phyloP scores from a whole-genome alignment of 1,140 invertebrate genomes.

The Andricus grossulariae region DNA sequence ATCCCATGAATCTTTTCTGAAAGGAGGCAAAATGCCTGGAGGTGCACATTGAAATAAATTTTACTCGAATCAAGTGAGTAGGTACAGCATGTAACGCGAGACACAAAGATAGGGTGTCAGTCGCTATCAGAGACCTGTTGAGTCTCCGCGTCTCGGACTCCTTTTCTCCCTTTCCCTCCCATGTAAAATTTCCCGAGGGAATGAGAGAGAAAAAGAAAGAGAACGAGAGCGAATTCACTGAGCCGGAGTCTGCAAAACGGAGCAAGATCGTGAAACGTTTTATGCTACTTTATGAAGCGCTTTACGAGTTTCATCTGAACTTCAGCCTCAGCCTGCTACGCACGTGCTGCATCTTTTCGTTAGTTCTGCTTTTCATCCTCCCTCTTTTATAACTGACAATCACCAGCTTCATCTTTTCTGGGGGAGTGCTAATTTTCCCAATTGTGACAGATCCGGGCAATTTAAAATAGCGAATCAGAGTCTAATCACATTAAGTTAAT shows the following conservation, averaged over 20 bases:
- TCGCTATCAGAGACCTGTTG: slow-evolving; percentile 48
- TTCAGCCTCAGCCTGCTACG: slow-evolving; percentile 54
- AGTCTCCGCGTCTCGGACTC: slow-evolving; percentile 39
- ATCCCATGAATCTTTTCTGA: slow-evolving; percentile 26
- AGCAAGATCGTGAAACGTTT: slow-evolving; percentile 67
- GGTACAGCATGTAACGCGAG: slow-evolving; percentile 29
- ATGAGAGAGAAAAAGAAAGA: slow-evolving; percentile 2
- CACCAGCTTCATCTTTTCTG: neutral
- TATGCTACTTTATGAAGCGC: slow-evolving; percentile 72
- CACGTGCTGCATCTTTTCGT: slow-evolving; percentile 55
- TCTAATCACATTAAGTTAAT: neutral
- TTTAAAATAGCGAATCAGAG: neutral
- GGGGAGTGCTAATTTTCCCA: neutral
- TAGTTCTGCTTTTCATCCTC: neutral
- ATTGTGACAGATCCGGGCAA: neutral
- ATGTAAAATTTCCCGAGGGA: slow-evolving; percentile 34
- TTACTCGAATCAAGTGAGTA: slow-evolving; percentile 30
- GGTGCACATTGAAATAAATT: slow-evolving; percentile 26
- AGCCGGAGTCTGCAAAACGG: slow-evolving; percentile 48
- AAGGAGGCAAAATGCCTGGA: slow-evolving; percentile 30
- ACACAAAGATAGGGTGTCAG: slow-evolving; percentile 31
- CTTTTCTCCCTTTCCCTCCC: slow-evolving; percentile 7
- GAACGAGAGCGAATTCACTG: slow-evolving; percentile 44
- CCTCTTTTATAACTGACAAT: neutral
- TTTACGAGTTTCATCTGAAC: slow-evolving; percentile 66